Conservation (phyloP, 2,888 invertebrate genomes). For the Drosophila differens region DNA sequence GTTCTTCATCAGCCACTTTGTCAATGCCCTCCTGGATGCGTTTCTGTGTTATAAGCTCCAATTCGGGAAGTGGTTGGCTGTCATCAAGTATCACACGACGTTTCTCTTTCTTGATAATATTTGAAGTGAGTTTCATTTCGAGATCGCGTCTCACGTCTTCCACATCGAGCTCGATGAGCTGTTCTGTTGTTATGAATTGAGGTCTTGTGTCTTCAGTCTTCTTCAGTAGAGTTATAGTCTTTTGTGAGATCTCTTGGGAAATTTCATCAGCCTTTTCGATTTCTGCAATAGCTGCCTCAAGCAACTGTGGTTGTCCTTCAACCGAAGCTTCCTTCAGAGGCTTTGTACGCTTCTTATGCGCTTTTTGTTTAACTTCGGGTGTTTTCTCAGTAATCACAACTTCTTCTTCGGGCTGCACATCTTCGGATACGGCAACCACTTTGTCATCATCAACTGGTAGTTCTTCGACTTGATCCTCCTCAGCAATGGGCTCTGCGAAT, state of each 20-base stretch:
- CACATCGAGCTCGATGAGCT: slow-evolving; percentile 83
- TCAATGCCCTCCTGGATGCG: slow-evolving; percentile 86
- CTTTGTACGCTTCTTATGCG: slow-evolving; percentile 84
- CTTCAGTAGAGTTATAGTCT: slow-evolving; percentile 85
- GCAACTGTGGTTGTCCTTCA: slow-evolving; percentile 82
- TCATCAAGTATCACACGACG: slow-evolving; percentile 86
- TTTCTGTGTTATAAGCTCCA: slow-evolving; percentile 88
- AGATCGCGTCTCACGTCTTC: slow-evolving; percentile 87
- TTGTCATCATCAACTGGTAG: slow-evolving; percentile 80
- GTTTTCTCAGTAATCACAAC: slow-evolving; percentile 69
- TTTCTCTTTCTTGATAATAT: slow-evolving; percentile 85
- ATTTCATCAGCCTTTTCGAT: slow-evolving; percentile 81
- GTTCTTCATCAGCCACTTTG: slow-evolving; percentile 86
- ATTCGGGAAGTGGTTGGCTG: slow-evolving; percentile 87
- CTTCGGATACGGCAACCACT: slow-evolving; percentile 83
- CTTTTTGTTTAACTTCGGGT: slow-evolving; percentile 80
- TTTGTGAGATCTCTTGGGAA: slow-evolving; percentile 85
- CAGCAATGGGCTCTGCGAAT: slow-evolving; percentile 83
- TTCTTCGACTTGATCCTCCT: slow-evolving; percentile 82
- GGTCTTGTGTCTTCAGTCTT: slow-evolving; percentile 85
- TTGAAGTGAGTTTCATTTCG: slow-evolving; percentile 87
- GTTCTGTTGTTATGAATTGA: slow-evolving; percentile 83
- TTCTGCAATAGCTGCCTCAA: slow-evolving; percentile 81
- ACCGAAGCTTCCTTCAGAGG: slow-evolving; percentile 82
- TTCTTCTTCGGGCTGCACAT: slow-evolving; percentile 83